phyloP scores from a whole-genome alignment of 2,113 vertebrate genomes.

The Periophthalmodon schlosseri region DNA sequence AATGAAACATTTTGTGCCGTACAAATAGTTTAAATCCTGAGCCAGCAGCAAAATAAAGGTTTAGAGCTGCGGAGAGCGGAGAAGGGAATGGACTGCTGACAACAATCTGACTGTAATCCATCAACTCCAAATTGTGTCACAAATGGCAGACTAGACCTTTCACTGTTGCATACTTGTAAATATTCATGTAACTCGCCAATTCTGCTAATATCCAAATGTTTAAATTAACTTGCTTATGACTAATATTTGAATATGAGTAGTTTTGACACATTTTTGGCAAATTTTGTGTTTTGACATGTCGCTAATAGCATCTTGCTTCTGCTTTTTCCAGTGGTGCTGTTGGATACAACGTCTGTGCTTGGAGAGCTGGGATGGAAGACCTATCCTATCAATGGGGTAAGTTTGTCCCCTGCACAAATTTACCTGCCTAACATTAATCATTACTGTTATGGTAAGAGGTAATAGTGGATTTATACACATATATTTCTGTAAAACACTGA shows the following conservation, averaged over 20 bases:
- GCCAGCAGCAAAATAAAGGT: slow-evolving; percentile 19
- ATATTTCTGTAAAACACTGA: too few relatives aligned
- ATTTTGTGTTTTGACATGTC: slow-evolving; percentile 47
- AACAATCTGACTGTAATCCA: slow-evolving; percentile 70
- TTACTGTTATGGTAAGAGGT: too few relatives aligned
- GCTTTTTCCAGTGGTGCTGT: slow-evolving; percentile 84
- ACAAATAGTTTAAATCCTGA: slow-evolving; percentile 21
- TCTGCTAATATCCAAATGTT: slow-evolving; percentile 46
- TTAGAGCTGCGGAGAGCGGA: slow-evolving; percentile 30
- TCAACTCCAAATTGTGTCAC: slow-evolving; percentile 61
- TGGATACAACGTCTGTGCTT: slow-evolving; percentile 89
- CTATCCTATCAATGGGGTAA: slow-evolving; percentile 94
- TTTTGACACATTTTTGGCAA: not conserved
- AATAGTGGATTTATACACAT: too few relatives aligned
- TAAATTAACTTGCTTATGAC: slow-evolving; percentile 56
- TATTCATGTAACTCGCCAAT: slow-evolving; percentile 59
- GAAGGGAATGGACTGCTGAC: slow-evolving; percentile 60
- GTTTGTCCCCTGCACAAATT: slow-evolving; percentile 44
- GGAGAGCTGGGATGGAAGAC: slow-evolving; percentile 95
- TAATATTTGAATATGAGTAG: slow-evolving; percentile 56
- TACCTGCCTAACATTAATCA: too few relatives aligned
- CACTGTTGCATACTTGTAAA: slow-evolving; percentile 41
- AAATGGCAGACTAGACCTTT: slow-evolving; percentile 36
- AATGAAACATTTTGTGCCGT: slow-evolving; percentile 16
- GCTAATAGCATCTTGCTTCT: slow-evolving; percentile 44